Evolutionary conservation across 2,888 invertebrate genomes (phyloP).

Genomic region (Pomacea canaliculata): DNA sequence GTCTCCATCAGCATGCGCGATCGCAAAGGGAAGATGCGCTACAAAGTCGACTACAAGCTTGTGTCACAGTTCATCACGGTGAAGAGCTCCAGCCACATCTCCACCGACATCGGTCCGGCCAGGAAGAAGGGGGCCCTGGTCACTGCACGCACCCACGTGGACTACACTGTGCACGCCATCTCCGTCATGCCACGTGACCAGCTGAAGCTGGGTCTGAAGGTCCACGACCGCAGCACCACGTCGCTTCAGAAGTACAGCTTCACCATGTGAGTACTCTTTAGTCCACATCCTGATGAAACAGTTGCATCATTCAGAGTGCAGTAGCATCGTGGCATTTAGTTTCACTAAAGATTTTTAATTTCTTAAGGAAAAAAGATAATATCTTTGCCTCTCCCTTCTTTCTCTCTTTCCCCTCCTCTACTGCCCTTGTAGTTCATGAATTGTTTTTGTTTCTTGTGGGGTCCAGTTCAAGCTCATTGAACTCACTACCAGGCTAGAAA

Average conservation of each 20-base stretch:
- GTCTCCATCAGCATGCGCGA: slow-evolving; percentile 15
- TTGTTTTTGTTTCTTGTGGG: no score
- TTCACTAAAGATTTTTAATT: no score
- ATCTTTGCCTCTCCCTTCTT: no score
- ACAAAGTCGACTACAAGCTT: slow-evolving; percentile 13
- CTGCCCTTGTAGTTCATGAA: no score
- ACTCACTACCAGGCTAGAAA: no score
- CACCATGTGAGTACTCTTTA: slow-evolving; percentile 27
- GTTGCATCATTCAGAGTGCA: no score
- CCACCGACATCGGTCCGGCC: not conserved
- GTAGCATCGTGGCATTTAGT: no score
- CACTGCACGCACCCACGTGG: slow-evolving; percentile 2
- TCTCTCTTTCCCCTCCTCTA: no score
- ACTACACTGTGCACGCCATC: slow-evolving; percentile 27
- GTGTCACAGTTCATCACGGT: slow-evolving; percentile 26
- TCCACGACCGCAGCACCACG: slow-evolving; percentile 34
- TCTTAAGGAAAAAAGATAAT: no score
- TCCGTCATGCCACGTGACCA: slow-evolving; percentile 23
- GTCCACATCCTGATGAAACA: no score
- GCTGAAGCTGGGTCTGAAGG: slow-evolving; percentile 30
- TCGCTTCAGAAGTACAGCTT: slow-evolving; percentile 29
- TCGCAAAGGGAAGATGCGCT: slow-evolving; percentile 8
- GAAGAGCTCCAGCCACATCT: slow-evolving; percentile 16
- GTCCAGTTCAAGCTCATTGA: no score
- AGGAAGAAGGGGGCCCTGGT: slow-evolving; percentile 20